Evolutionary conservation across 2,888 invertebrate species (phyloP).

Genomic region (Loripinus fragilis): DNA sequence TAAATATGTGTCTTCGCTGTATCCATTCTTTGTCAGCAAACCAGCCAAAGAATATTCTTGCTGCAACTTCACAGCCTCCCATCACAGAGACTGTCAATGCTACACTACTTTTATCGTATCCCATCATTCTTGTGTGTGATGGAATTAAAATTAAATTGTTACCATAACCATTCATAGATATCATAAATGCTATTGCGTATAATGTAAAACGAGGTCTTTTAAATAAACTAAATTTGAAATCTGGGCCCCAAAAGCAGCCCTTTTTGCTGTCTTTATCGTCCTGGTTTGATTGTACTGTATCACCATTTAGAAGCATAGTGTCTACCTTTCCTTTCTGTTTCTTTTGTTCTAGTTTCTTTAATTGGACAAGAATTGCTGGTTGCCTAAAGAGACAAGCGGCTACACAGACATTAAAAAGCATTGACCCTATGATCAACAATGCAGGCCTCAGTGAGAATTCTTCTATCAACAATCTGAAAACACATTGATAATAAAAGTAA

Average conservation of each 20-base stretch:
- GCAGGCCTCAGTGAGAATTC: conserved; percentile 48
- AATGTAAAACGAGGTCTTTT: conserved; percentile 85
- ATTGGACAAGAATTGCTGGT: conserved; percentile 32
- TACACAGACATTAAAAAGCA: conserved; percentile 47
- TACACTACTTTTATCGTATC: conserved; percentile 84
- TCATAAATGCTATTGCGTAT: conserved; percentile 89
- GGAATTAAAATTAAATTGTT: conserved; percentile 91
- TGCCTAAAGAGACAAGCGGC: conserved; percentile 53
- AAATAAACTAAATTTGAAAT: conserved; percentile 51
- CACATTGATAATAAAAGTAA: too few species aligned
- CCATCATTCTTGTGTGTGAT: conserved; percentile 88
- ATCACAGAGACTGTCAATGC: conserved; percentile 87
- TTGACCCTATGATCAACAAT: conserved; percentile 48
- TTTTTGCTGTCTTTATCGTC: conserved; percentile 13
- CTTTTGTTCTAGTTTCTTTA: conserved; percentile 13
- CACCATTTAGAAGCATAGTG: conserved; percentile 28
- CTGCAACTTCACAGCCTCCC: conserved; percentile 89
- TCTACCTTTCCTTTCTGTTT: conserved; percentile 18
- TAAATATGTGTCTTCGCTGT: conserved; percentile 84
- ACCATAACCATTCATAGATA: conserved; percentile 91
- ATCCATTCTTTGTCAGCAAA: conserved; percentile 89
- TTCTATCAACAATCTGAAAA: conserved; percentile 51
- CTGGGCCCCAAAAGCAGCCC: conserved; percentile 19
- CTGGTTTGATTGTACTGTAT: background rate
- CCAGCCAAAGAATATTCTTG: conserved; percentile 89